These are phyloP conservation scores for Bolborhynchus lineola DNA, from an alignment of 2,113 vertebrate genomes.

Conservation along the genomic window DNA sequence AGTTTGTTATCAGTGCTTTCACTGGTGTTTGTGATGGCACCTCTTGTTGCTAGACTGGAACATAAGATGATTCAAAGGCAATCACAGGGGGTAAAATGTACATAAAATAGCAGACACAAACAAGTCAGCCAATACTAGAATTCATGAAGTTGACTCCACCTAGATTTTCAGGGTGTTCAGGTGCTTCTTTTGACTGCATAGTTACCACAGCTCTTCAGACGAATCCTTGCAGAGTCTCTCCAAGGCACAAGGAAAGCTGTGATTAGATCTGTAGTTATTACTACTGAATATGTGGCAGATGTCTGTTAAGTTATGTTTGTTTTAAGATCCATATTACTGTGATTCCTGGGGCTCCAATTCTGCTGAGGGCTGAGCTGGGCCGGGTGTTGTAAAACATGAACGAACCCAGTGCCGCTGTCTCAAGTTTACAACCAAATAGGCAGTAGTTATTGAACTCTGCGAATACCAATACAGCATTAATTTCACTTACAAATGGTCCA, in stretches of 20 bases:
- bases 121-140: background rate
- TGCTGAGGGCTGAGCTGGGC: background rate
- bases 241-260: background rate
- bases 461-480: background rate
- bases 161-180: background rate
- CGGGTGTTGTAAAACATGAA: background rate
- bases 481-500: conserved; percentile 4
- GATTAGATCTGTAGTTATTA: background rate
- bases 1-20: background rate
- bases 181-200: background rate
- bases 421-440: background rate
- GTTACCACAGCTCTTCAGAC: background rate
- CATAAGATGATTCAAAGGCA: background rate
- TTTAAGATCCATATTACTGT: background rate
- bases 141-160: background rate
- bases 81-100: background rate
- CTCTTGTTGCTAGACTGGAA: background rate
- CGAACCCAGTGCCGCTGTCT: background rate
- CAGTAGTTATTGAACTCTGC: background rate
- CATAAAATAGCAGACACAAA: background rate
- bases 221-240: background rate
- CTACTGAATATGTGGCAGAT: background rate
- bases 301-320: background rate
- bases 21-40: background rate
- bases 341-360: background rate